A percentile compares a stretch with the other conserved stretches of the same genome.
phyloP scores from a whole-genome alignment of 2,113 vertebrate species.

The Rousettus leschenaultii region DNA sequence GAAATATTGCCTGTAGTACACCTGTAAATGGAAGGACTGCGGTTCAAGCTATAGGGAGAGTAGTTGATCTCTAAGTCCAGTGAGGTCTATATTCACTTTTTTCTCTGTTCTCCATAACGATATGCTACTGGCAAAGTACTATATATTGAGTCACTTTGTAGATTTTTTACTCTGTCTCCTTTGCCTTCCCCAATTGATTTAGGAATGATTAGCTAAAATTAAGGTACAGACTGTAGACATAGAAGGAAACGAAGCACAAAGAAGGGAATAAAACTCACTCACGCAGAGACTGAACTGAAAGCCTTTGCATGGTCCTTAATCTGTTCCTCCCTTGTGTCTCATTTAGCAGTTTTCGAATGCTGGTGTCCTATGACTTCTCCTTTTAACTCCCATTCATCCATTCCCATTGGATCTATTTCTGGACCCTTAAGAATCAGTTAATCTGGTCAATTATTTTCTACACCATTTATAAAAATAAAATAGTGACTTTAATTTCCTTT shows the following conservation, averaged over 20 bases:
- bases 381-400: not conserved
- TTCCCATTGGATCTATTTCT: not conserved
- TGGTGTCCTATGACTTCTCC: not conserved
- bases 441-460: not conserved
- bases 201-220: not conserved
- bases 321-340: not conserved
- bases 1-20: not conserved
- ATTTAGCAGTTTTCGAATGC: not conserved
- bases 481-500: conserved; percentile 11
- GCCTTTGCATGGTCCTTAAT: not conserved
- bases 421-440: not conserved
- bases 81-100: not conserved
- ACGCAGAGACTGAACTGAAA: not conserved
- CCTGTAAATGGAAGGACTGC: not conserved
- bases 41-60: not conserved
- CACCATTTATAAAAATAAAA: conserved; percentile 28
- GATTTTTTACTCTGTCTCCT: not conserved
- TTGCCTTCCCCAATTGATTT: not conserved
- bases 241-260: not conserved
- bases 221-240: not conserved
- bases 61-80: not conserved
- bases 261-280: not conserved
- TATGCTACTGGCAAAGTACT: not conserved
- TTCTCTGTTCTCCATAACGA: not conserved
- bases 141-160: not conserved